phyloP scores from a whole-genome alignment of 53 echinoderm and acorn worm genomes.

The Pentamera pediparva region DNA sequence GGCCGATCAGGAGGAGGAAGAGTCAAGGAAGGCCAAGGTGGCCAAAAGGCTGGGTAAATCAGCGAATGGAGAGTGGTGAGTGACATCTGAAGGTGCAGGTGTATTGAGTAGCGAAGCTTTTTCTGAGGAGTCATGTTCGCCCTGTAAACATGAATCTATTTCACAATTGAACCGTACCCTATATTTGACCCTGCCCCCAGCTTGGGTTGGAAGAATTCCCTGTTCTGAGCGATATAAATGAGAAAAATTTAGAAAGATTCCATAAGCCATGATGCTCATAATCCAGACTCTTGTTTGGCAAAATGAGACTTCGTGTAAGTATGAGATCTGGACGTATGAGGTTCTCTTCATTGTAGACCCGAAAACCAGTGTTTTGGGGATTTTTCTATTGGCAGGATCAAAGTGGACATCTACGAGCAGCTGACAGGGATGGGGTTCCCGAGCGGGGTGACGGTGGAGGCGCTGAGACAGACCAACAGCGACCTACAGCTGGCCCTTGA shows the following conservation, averaged over 20 bases:
- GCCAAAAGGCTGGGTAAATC: slow-evolving; percentile 77
- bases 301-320: too few relatives aligned
- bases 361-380: too few relatives aligned
- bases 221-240: not conserved
- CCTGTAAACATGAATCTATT: not conserved
- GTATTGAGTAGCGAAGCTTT: not conserved
- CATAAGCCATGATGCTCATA: too few relatives aligned
- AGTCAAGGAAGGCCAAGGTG: slow-evolving; percentile 49
- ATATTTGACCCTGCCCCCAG: not conserved
- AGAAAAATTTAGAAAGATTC: too few relatives aligned
- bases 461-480: slow-evolving; percentile 86
- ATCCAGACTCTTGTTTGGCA: too few relatives aligned
- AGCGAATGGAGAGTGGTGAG: slow-evolving; percentile 83
- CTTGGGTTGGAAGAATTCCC: not conserved
- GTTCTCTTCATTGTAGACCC: too few relatives aligned
- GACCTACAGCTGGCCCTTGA: slow-evolving; percentile 66
- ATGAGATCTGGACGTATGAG: too few relatives aligned
- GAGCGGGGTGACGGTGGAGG: slow-evolving; percentile 37
- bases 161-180: not conserved
- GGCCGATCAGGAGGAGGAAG: slow-evolving; percentile 65
- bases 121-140: not conserved
- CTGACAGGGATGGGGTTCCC: slow-evolving; percentile 83
- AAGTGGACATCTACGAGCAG: slow-evolving; percentile 71
- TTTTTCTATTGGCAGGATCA: slow-evolving; percentile 50
- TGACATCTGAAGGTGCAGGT: not conserved